Evolutionary conservation across 2,888 invertebrate species (phyloP), one percentile per base, ranked within the genome.

Genomic region (Selenia dentaria): DNA sequence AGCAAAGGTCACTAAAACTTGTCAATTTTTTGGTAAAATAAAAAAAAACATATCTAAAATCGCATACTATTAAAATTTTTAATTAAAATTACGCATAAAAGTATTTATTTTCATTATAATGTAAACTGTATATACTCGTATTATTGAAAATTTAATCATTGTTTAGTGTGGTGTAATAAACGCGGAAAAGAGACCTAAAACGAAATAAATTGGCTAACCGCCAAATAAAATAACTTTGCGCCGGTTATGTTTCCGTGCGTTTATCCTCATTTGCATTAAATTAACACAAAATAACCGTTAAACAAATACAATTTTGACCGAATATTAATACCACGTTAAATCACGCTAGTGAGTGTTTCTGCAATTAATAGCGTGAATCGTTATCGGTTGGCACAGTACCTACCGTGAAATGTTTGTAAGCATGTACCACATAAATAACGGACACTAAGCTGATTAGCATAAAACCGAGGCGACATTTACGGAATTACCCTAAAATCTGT

Each of bases 401-500:
- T 69, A 70, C 71, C 60, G 64, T 61, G 67, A 72, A 82, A 76
- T 71, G 76, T 80, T 79, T 78, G 77, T 82, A 79, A 83, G 70
- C 77, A 72, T 82, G 79, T 82, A 74, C 64, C 70, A 70, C 76
- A 77, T 88, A 86, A 87, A 89, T 87, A 83, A 83, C 79, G 74
- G 79, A 77, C 77, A 78, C 77, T 85, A 84, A 86, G 83, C 85
- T 86, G 80, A 84, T 88, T 87, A 86, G 66, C 87, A 87, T 88
- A 85, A 82, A 82, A 79, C 83, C 77, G 77, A 34, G 76, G 70
- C 79, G 74, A 83, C 83, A 79, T 80, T 79, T 69, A 64, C 79
- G 62, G 80, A 81, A 86, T 83, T 83, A 79, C 83, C 74, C 80
- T 74, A 74, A 85, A 88, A 88, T 87, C 87, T 88, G 89, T 83